phyloP scores from a whole-genome alignment of 2,888 invertebrate species.

The Aporophyla lueneburgensis region DNA sequence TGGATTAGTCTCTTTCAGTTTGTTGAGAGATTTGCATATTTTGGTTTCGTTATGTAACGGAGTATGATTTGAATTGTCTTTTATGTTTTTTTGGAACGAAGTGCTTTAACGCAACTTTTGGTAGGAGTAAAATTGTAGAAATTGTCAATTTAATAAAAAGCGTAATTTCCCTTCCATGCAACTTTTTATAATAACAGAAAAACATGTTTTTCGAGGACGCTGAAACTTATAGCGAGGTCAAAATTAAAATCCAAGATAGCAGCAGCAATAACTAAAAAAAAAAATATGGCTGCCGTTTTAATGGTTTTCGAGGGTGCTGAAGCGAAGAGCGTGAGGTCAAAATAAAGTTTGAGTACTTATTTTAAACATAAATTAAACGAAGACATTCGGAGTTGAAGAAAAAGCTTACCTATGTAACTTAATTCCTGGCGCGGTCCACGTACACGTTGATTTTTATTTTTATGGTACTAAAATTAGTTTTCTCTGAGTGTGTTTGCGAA shows the following conservation, averaged over 20 bases:
- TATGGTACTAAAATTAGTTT: background rate
- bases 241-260: background rate
- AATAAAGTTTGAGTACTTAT: background rate
- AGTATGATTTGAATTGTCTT: background rate
- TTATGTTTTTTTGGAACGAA: background rate
- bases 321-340: background rate
- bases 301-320: background rate
- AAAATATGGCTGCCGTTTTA: background rate
- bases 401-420: no score
- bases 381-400: no score
- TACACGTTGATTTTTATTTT: background rate
- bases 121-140: background rate
- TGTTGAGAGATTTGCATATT: background rate
- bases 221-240: background rate
- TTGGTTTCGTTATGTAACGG: background rate
- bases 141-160: background rate
- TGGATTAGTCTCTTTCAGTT: slow-evolving; percentile 28
- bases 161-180: background rate
- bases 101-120: background rate
- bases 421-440: no score
- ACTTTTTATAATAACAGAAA: no score
- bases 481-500: background rate
- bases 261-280: no score
- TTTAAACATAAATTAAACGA: no score
- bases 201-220: background rate